Evolutionary conservation across 2,113 vertebrate genomes (phyloP).

Genomic region (Pelodiscus sinensis): DNA sequence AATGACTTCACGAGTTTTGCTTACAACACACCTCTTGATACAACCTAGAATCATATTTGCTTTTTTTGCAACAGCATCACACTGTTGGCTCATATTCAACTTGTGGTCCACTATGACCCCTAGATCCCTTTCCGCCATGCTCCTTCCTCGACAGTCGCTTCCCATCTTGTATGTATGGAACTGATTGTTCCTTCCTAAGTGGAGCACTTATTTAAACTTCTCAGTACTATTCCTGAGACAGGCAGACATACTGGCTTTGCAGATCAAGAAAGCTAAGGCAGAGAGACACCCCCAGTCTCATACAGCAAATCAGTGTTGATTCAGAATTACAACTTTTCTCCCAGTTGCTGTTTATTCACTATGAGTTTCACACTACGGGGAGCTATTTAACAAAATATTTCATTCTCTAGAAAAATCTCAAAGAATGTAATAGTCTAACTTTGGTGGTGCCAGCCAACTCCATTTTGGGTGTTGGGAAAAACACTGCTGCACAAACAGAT

Average conservation of each 20-base stretch:
- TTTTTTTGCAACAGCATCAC: too few relatives aligned
- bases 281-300: neutral
- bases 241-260: neutral
- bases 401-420: neutral
- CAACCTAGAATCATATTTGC: too few relatives aligned
- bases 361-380: neutral
- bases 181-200: too few relatives aligned
- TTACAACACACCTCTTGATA: too few relatives aligned
- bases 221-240: neutral
- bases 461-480: rapidly evolving
- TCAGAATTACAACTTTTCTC: neutral
- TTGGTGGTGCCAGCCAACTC: neutral
- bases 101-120: too few relatives aligned
- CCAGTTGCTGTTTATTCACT: neutral
- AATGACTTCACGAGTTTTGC: too few relatives aligned
- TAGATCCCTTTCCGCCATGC: too few relatives aligned
- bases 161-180: too few relatives aligned
- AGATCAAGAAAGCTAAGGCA: neutral
- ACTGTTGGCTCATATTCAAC: too few relatives aligned
- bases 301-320: neutral
- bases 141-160: too few relatives aligned
- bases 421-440: neutral
- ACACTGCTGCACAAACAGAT: rapidly evolving
- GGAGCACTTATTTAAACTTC: neutral
- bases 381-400: neutral